Evolutionary conservation across 2,888 invertebrate species (phyloP), one percentile per base, ranked within the genome.

Genomic region (Pardosa pseudoannulata): DNA sequence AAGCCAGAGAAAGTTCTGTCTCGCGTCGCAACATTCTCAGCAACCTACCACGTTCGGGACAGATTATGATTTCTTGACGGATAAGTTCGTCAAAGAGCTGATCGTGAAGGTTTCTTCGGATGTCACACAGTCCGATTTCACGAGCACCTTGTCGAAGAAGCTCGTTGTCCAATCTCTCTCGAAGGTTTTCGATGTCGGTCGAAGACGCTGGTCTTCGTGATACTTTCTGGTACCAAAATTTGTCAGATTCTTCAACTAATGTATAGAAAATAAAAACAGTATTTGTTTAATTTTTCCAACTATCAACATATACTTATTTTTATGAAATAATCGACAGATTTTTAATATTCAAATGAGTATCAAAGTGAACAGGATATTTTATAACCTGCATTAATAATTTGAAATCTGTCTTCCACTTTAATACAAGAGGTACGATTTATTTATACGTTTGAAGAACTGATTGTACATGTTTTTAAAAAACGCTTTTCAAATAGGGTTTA

Each of bases 191-290:
- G 19, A 99, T 97, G 92, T 99, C 99, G 90, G 97, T 93, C 68
- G 99, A 93, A 0, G 99, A 99, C 0, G 98, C 98, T 2, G 99
- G 99, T 0, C 96, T 97, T 79, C 97, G 97, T 0, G 98, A 98
- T 89, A 98, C 97, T 94, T 96, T 91, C 89, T 93, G 93, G 31
- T 92, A 91, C 93, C 92, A 93, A 23, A 56, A 65, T 6, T 76
- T 32, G 11, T 70, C 67, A 19, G n/a, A 6, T 1, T 70, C 70
- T 41, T 70, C 70, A 39, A 36, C 41, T 41, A 41, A 41, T 6
- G 16, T 6, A 41, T 32, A 7, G 41, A 39, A 41, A 62, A 0
- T n/a, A n/a, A n/a, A n/a, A n/a, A n/a, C n/a, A n/a, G n/a, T n/a
- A n/a, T n/a, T n/a, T n/a, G n/a, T n/a, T n/a, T n/a, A n/a, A n/a